Evolutionary conservation across 2,888 invertebrate genomes (phyloP), one percentile per base, ranked within the genome.

Genomic region (Amiota mariae): DNA sequence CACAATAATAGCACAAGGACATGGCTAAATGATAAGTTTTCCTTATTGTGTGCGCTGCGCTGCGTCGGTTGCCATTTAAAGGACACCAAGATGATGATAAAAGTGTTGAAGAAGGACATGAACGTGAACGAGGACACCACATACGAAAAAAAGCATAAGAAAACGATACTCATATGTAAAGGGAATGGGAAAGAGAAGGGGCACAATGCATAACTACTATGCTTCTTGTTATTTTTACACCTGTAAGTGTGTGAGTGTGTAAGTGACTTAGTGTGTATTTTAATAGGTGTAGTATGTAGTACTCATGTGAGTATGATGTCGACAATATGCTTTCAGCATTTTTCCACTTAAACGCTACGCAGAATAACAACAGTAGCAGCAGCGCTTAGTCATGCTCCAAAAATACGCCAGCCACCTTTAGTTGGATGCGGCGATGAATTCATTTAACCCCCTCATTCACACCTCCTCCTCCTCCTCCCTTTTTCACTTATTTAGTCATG

Each of bases 241-340:
- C 67, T 20, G 36, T 18, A 2, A 36, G 64, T 64, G 64, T 64
- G 20, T 9, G 6, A n/a, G 15, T 47, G 49, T 57, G 47, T 59
- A 47, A 3, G 57, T 24, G 12, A 46, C 59, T 57, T 15, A 11
- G 67, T 79, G 64, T 49, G 54, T 73, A 59, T 73, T 72, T 78
- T 72, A 36, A 36, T 36, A 6, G 36, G 36, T 36, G 36, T 36
- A 24, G n/a, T n/a, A n/a, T n/a, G n/a, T n/a, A 2, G 24, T 56
- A 51, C 83, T 83, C 80, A 75, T 85, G 80, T 82, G 84, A 78
- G 78, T 79, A 73, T 82, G 82, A 83, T 82, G 76, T 79, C 73
- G 70, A 82, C 75, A 85, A 83, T 85, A 83, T 73, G 83, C 79
- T 71, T 67, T 67, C 66, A 12, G 49, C 20, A 15, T 48, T 67